Conservation (phyloP, 2,113 vertebrate species). For the Montifringilla adamsi region DNA sequence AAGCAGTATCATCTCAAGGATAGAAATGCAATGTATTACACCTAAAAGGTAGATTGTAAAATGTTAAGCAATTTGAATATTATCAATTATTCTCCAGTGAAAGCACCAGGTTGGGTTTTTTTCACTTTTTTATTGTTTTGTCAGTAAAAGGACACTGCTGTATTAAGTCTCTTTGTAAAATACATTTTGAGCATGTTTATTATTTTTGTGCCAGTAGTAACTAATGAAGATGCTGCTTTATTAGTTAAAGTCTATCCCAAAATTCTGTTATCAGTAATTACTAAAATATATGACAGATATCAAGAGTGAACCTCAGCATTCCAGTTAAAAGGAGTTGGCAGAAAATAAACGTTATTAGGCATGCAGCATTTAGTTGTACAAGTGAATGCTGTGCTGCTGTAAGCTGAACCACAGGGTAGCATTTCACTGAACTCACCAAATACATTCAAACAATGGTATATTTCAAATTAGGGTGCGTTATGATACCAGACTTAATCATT, state of each 20-base stretch:
- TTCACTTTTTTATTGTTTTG: neutral
- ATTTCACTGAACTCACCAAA: neutral
- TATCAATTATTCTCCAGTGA: neutral
- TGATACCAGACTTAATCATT: conserved; percentile 55
- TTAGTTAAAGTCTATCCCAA: neutral
- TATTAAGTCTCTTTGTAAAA: neutral
- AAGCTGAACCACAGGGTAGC: neutral
- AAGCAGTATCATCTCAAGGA: neutral
- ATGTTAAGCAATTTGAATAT: neutral
- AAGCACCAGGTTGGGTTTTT: neutral
- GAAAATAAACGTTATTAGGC: neutral
- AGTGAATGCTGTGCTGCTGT: neutral
- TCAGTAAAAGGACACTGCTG: neutral
- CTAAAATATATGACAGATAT: neutral
- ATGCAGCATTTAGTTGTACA: neutral
- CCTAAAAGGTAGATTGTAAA: neutral
- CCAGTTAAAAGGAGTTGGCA: neutral
- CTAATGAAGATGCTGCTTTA: neutral
- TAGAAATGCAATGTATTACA: neutral
- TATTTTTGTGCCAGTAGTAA: neutral
- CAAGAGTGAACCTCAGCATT: neutral
- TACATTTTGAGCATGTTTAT: neutral
- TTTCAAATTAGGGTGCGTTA: conserved; percentile 29
- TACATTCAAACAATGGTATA: neutral
- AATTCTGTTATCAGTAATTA: neutral